Base-by-base conservation (phyloP, 2,113 vertebrate species). In the Tragelaphus buxtoni region DNA sequence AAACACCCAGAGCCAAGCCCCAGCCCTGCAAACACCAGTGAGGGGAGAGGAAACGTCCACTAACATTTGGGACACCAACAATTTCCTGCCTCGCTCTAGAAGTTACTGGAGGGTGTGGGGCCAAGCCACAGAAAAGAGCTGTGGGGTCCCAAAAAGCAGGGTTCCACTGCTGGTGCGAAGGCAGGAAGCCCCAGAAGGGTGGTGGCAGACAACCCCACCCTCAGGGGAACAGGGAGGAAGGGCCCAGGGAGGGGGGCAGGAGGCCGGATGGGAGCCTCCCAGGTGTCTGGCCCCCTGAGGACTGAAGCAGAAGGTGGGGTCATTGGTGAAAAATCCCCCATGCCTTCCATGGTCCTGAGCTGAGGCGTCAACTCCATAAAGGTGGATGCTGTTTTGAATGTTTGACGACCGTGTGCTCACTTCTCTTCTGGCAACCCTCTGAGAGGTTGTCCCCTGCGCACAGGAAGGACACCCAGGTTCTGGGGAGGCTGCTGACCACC, bases 91-190 rank as follows among this genome's bases (percentile, higher is more conserved):
- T 35, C 14, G 5, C 55, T 14, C 39, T 47, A 28, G 18, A 45
- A 45, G 8, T 22, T 22, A 17, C 30, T 4, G 55, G 35, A 35
- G 47, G 11, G 14, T 3, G 56, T 1, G 1, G 53, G 47, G 22
- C 35, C 16, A 55, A n/a, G 51, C 22, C 30, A 4, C 13, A 30
- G 11, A 58, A 42, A 53, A 77, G 22, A 22, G 10, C 47, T 0
- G 17, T 5, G 35, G 24, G 17, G 32, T 14, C 61, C 20, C 26
- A 17, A 9, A 30, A 45, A 45, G 45, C 3, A 14, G 26, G 39
- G 26, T 45, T 74, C n/a, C 26, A 0, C 35, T 9, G 24, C n/a
- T 49, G 53, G 13, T 12, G 12, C 0, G 28, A 39, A 24, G 1
- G 26, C 58, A 69, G 45, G 30, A 11, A 22, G 42, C n/a, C 39